Conservation (phyloP, 1,140 invertebrate genomes). For the Cheumatopsyche charites region DNA sequence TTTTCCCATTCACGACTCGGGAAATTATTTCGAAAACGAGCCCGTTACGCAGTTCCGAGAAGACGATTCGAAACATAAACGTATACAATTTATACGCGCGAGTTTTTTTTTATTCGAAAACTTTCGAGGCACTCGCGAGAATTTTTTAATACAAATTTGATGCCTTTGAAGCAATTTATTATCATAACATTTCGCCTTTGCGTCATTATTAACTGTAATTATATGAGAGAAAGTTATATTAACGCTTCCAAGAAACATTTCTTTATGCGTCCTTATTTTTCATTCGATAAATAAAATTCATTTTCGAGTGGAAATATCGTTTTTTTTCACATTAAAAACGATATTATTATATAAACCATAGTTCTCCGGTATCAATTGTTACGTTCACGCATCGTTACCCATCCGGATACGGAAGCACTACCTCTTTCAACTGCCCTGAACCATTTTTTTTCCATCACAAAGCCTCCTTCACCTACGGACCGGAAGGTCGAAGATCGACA, state of each 20-base stretch:
- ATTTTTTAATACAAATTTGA: conserved; percentile 1
- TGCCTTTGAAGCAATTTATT: background rate
- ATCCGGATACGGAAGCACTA: background rate
- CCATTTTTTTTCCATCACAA: background rate
- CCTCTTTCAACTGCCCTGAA: background rate
- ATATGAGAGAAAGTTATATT: background rate
- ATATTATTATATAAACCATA: too few relatives aligned
- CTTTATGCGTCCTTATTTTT: too few relatives aligned
- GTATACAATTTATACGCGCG: background rate
- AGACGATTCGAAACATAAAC: too few relatives aligned
- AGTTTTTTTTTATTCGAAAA: background rate
- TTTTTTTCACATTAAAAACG: too few relatives aligned
- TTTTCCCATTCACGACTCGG: background rate
- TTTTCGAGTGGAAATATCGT: too few relatives aligned
- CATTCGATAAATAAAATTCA: too few relatives aligned
- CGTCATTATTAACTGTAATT: background rate
- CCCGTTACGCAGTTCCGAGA: background rate
- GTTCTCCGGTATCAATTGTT: conserved; percentile 1
- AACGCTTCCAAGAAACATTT: too few relatives aligned
- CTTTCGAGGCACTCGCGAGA: background rate
- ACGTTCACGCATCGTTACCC: conserved; percentile 5
- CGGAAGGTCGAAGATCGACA: conserved; percentile 3
- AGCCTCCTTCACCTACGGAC: conserved; percentile 11
- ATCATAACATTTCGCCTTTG: too few relatives aligned
- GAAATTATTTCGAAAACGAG: background rate